Conservation (phyloP, 2,888 invertebrate species). For the Conistra vaccinii region DNA sequence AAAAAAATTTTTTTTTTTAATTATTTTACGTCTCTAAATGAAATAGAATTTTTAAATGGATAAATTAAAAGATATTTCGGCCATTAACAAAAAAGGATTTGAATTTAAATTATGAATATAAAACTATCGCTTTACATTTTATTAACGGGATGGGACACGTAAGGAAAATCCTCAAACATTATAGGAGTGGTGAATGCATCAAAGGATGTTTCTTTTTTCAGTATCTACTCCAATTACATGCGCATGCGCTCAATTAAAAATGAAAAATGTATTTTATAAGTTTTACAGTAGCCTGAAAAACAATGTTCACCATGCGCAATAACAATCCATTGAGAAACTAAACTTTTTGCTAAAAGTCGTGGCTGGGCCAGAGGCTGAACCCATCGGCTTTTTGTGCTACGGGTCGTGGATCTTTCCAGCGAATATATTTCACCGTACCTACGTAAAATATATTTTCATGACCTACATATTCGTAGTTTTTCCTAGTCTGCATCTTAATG, state of each 20-base stretch:
- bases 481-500: background rate
- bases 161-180: background rate
- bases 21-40: background rate
- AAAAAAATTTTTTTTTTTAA: conserved; percentile 45
- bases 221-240: too few relatives aligned
- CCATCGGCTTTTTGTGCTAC: background rate
- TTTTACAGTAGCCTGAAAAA: too few relatives aligned
- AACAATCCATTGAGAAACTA: background rate
- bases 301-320: background rate
- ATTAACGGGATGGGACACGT: background rate
- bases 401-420: background rate
- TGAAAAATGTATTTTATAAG: background rate
- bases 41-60: background rate
- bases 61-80: background rate
- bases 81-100: background rate
- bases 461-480: background rate
- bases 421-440: background rate
- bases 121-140: conserved; percentile 14
- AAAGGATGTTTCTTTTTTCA: background rate
- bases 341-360: background rate
- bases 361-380: background rate
- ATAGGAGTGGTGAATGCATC: background rate
- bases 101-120: conserved; percentile 19
- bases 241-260: background rate
- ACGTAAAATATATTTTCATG: conserved; percentile 2